Percentiles rank a stretch among this genome's conserved stretches.
phyloP scores from a whole-genome alignment of 2,113 vertebrate genomes.

The Platysteira castanea region DNA sequence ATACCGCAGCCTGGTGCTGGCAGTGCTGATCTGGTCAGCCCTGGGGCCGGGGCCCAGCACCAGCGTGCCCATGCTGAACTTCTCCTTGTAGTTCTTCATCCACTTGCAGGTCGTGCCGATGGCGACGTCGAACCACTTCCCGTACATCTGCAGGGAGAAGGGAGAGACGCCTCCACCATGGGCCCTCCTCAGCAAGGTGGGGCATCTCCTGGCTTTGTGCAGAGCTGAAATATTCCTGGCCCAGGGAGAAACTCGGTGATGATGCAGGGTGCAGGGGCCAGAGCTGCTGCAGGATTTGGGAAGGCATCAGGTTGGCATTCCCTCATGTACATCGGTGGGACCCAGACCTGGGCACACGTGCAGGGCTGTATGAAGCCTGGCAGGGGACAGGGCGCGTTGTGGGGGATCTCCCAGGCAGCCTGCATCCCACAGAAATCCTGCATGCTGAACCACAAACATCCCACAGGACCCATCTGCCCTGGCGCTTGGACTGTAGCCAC shows the following conservation, averaged over 20 bases:
- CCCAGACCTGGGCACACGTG: background rate
- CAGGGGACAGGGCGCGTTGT: accelerated
- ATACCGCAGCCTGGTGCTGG: slow-evolving; percentile 69
- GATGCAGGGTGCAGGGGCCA: background rate
- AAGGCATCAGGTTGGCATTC: background rate
- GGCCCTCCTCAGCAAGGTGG: background rate
- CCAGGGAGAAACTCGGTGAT: background rate
- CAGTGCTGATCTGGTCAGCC: background rate
- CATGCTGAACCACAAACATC: background rate
- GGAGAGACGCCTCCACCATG: accelerated
- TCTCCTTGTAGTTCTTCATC: slow-evolving; percentile 64
- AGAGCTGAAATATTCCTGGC: background rate
- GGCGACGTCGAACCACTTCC: slow-evolving; percentile 86
- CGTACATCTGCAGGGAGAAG: slow-evolving; percentile 63
- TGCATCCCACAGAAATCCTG: background rate
- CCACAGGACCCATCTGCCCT: accelerated
- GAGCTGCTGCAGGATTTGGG: background rate
- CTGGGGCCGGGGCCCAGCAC: slow-evolving; percentile 65
- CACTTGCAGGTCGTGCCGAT: slow-evolving; percentile 74
- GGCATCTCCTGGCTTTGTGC: background rate
- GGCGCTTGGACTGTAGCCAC: accelerated
- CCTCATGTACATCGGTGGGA: accelerated
- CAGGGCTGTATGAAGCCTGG: background rate
- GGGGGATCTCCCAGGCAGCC: background rate
- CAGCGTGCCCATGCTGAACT: slow-evolving; percentile 73